Base-by-base conservation (phyloP, 2,113 vertebrate genomes). In the Myodes glareolus region DNA sequence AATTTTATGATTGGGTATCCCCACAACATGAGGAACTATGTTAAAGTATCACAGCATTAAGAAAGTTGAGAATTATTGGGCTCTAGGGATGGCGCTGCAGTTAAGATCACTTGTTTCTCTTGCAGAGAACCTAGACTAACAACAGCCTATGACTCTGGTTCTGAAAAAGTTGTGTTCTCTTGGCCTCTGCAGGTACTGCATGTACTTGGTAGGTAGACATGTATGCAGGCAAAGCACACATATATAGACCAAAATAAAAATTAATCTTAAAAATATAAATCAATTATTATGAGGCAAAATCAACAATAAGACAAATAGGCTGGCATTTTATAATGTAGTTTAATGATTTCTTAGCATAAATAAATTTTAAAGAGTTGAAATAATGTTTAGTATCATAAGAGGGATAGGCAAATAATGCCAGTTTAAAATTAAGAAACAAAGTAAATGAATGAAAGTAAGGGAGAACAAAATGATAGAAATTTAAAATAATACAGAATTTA, bases 331-430 rank as follows among this genome's bases (percentile, higher is more conserved):
- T 88, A 88, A 65, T 95, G 2, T n/a, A 88, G 88, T 13, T 70
- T 68, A 87, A 90, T 75, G 13, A 88, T 4, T 75, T 88, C 52
- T 94, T 90, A 96, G 61, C 19, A 81, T 42, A 47, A 3, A 73
- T 85, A 36, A 50, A 55, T 42, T 93, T 91, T 77, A 85, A 90
- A 75, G 81, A 82, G 21, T 86, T 94, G 87, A 93, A 31, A 73
- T 80, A 52, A 78, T 91, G 36, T 55, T 95, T 63, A 86, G 72
- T 68, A 86, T 73, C 10, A 33, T 50, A 84, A 76, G 72, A 73
- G 1, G 8, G 17, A 82, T 73, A 11, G 39, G 0, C 19, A 88
- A 87, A 75, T 3, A 50, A 72, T 72, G 65, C 0, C 73, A 42
- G 92, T 67, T 95, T 58, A 58, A 81, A 81, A 12, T 42, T 84